Base-by-base conservation (phyloP, 2,113 vertebrate species). In the Carassius carassius region DNA sequence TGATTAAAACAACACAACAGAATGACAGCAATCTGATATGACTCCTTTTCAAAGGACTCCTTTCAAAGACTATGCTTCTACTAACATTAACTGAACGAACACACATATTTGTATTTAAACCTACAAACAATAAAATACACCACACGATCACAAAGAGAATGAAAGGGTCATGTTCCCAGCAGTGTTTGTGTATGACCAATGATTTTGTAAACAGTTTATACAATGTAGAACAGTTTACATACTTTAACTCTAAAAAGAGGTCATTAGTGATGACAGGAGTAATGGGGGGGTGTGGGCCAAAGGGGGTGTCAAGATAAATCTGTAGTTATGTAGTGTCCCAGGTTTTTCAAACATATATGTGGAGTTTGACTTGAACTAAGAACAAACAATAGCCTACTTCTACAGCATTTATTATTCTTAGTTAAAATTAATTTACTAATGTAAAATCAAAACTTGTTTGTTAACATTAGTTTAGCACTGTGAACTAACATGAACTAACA, bases 31-130 rank as follows among this genome's bases (percentile, higher is more conserved):
- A 16, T 80, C 17, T 29, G 16, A 81, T 19, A 44, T 44, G 41
- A 44, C 41, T 44, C 41, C 41, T 44, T 44, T 44, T 44, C 9
- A 62, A 47, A 47, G 17, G n/a, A 32, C 16, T 51, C 8, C 16
- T 23, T 65, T 49, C 10, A 17, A 67, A 29, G 41, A n/a, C 41
- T 49, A 44, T 49, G 4, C 47, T 49, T 29, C 32, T 44, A 14
- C 37, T 73, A 41, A 63, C 41, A 51, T 47, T 3, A 49, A 67
- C 21, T 49, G 41, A 49, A 10, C 0, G 1, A 37, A 35, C 51
- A 78, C 29, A 78, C 16, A 78, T 47, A 75, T 56, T 58, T 58
- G 76, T 19, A 78, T 56, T 21, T 74, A 19, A 29, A 29, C 14
- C 3, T 5, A 9, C 73, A 54, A 51, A 32, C 23, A 51, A 7